Conservation (phyloP, 2,888 invertebrate species). For the Erpobdella octoculata region DNA sequence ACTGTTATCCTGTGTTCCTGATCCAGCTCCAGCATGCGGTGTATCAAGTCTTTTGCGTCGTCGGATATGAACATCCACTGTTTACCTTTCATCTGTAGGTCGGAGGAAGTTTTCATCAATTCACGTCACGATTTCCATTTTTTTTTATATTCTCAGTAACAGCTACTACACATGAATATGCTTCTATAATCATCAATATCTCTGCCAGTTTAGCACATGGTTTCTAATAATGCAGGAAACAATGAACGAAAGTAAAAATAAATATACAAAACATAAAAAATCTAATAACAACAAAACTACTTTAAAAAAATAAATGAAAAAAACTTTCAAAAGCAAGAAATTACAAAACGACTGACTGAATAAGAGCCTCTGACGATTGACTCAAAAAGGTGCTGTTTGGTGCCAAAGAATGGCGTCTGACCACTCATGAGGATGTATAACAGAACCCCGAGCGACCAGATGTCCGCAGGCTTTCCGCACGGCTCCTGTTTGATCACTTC, state of each 20-base stretch:
- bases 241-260: background rate
- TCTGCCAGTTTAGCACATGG: too few relatives aligned
- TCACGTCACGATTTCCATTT: background rate
- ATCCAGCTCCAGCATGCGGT: constrained; percentile 83
- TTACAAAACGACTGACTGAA: constrained; percentile 29
- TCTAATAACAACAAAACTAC: background rate
- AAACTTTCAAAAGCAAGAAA: background rate
- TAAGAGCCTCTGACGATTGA: constrained; percentile 60
- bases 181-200: too few relatives aligned
- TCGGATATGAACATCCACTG: constrained; percentile 89
- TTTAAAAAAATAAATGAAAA: background rate
- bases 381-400: constrained; percentile 82
- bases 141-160: background rate
- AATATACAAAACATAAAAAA: background rate
- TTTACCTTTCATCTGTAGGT: constrained; percentile 73
- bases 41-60: constrained; percentile 86
- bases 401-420: constrained; percentile 86
- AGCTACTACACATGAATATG: too few relatives aligned
- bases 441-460: constrained; percentile 93
- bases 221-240: too few relatives aligned
- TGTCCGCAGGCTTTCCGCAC: constrained; percentile 77
- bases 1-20: constrained; percentile 85
- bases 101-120: background rate
- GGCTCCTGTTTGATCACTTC: constrained; percentile 85
- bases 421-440: constrained; percentile 88